Evolutionary conservation across 2,888 invertebrate genomes (phyloP).

Genomic region (Pycnomerus fuliginosus): DNA sequence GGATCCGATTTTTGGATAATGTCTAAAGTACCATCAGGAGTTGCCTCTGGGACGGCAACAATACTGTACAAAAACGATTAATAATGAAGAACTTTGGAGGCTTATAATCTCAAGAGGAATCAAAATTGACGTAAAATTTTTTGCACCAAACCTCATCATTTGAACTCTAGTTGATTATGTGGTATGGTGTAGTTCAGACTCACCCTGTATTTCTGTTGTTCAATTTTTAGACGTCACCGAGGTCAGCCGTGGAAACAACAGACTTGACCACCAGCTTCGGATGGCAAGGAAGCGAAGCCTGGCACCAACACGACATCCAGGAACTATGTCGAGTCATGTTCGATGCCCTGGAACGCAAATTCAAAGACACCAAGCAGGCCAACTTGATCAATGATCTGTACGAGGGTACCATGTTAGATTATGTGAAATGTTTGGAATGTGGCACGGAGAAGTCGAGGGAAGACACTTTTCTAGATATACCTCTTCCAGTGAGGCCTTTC

Average conservation of each 20-base stretch:
- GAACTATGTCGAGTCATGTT: constrained; percentile 89
- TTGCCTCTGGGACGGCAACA: too few species aligned
- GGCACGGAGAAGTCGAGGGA: constrained; percentile 77
- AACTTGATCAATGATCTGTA: constrained; percentile 81
- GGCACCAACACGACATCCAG: constrained; percentile 92
- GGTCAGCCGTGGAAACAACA: constrained; percentile 80
- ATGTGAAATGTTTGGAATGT: constrained; percentile 86
- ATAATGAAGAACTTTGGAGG: too few species aligned
- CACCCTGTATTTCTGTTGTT: too few species aligned
- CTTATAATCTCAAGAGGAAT: too few species aligned
- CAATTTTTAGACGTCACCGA: constrained; percentile 80
- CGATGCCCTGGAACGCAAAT: constrained; percentile 82
- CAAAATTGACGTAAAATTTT: too few species aligned
- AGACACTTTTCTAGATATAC: constrained; percentile 84
- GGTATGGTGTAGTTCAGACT: too few species aligned
- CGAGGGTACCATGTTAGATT: constrained; percentile 77
- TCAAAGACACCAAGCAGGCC: constrained; percentile 78
- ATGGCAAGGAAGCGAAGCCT: constrained; percentile 86
- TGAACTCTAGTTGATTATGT: too few species aligned
- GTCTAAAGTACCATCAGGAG: too few species aligned
- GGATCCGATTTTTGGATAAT: too few species aligned
- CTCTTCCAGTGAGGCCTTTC: constrained; percentile 81
- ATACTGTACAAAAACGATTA: too few species aligned
- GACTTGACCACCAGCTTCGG: constrained; percentile 86
- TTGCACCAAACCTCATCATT: too few species aligned